Evolutionary conservation across 1,140 invertebrate genomes (phyloP).

Genomic region (Diorhabda elongata): DNA sequence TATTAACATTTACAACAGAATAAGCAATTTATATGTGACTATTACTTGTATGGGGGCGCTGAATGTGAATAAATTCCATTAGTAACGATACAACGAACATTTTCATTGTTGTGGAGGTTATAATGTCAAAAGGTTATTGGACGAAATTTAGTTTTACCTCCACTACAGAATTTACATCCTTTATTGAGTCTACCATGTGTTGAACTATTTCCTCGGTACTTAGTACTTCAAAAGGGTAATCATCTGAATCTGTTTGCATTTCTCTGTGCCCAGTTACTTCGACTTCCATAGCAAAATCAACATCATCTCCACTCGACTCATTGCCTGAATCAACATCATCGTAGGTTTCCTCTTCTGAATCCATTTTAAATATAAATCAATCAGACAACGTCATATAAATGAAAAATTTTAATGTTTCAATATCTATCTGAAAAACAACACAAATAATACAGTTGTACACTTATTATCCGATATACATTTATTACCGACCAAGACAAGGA

Average conservation of each 20-base stretch:
- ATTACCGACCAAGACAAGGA: background rate
- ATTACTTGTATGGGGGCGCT: too few relatives aligned
- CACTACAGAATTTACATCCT: slow-evolving; percentile 87
- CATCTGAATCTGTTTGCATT: slow-evolving; percentile 75
- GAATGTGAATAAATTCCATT: too few relatives aligned
- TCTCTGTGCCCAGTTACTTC: slow-evolving; percentile 73
- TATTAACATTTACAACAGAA: too few relatives aligned
- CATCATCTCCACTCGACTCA: slow-evolving; percentile 87
- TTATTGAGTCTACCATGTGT: slow-evolving; percentile 95
- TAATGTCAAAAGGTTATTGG: slow-evolving; percentile 20
- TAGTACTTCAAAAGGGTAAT: slow-evolving; percentile 91
- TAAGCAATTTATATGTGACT: too few relatives aligned
- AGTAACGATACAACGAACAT: background rate
- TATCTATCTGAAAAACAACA: background rate
- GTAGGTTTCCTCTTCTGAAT: slow-evolving; percentile 86
- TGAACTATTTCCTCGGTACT: slow-evolving; percentile 95
- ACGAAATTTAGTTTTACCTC: slow-evolving; percentile 57
- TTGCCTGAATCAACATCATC: slow-evolving; percentile 89
- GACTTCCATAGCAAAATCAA: slow-evolving; percentile 87
- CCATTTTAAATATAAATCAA: slow-evolving; percentile 57
- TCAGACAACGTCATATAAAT: background rate
- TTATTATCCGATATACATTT: background rate
- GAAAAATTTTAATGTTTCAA: background rate
- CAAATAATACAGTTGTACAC: slow-evolving; percentile 2
- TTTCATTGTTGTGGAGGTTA: slow-evolving; percentile 21